Evolutionary conservation across 2,797 vertebrate species (phyloP).

Genomic region (Pristis pectinata): DNA sequence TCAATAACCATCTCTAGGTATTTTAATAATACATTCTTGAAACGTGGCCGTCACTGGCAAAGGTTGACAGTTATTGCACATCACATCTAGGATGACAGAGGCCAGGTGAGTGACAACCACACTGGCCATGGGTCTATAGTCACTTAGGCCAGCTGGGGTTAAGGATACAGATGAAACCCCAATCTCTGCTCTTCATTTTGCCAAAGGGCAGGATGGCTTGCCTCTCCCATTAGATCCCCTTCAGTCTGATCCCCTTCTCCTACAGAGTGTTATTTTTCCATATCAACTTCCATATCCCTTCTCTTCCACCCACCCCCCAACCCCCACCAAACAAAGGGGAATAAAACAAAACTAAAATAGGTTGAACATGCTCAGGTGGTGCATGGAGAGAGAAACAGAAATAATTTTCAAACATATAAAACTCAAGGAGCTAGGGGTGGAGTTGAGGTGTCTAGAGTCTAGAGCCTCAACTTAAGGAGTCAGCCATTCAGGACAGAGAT

Average conservation of each 20-base stretch:
- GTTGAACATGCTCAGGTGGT: neutral
- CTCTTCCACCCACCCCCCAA: too few relatives aligned
- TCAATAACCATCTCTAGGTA: neutral
- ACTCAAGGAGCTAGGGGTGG: too few relatives aligned
- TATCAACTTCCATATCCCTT: neutral
- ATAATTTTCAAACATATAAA: too few relatives aligned
- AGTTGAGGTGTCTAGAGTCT: too few relatives aligned
- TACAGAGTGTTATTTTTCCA: neutral
- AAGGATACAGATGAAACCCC: neutral
- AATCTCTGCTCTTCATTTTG: neutral
- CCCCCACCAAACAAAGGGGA: neutral
- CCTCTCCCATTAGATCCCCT: neutral
- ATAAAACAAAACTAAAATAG: neutral
- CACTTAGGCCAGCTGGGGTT: neutral
- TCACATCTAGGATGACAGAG: neutral
- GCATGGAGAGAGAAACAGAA: too few relatives aligned
- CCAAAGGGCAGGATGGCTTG: neutral
- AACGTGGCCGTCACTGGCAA: neutral
- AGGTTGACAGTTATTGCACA: neutral
- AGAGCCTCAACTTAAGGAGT: too few relatives aligned
- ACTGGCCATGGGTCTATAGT: neutral
- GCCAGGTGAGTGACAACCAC: neutral
- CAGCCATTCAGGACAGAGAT: too few relatives aligned
- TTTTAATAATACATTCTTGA: neutral
- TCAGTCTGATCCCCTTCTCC: neutral